A percentile compares a stretch with the other conserved stretches of the same genome.
Evolutionary conservation across 2,797 vertebrate genomes (phyloP).

Genomic region (Pipistrellus nathusii): DNA sequence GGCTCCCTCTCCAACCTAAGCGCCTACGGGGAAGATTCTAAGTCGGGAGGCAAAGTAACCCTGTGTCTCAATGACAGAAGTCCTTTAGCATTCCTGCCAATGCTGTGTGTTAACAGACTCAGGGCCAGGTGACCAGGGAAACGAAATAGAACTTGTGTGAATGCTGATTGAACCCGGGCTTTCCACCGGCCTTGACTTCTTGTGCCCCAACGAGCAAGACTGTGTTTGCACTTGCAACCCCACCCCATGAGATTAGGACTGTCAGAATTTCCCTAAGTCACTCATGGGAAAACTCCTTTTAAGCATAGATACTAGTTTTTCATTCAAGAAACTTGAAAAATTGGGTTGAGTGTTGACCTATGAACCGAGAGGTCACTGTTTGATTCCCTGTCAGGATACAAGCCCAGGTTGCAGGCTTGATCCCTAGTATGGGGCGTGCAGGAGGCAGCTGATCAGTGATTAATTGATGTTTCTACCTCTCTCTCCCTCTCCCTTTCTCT

Average conservation of each 20-base stretch:
- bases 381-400: too few species aligned
- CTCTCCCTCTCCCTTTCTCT: too few species aligned
- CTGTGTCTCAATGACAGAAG: neutral
- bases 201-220: neutral
- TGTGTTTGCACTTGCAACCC: neutral
- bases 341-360: too few species aligned
- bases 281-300: neutral
- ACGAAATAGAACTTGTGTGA: too few species aligned
- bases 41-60: neutral
- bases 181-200: neutral
- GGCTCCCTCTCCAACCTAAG: neutral
- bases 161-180: neutral
- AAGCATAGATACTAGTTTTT: neutral
- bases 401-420: too few species aligned
- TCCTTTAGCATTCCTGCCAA: neutral
- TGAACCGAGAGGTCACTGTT: too few species aligned
- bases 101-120: neutral
- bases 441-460: too few species aligned
- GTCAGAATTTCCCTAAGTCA: neutral
- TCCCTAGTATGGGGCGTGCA: too few species aligned
- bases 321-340: neutral
- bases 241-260: neutral
- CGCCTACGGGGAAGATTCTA: neutral
- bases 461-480: too few species aligned
- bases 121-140: neutral